Percentiles rank a stretch among this genome's conserved stretches.
These are phyloP conservation scores for Hydroisotoma schaefferi DNA, from an alignment of 2,888 invertebrate genomes.

Conservation along the genomic window DNA sequence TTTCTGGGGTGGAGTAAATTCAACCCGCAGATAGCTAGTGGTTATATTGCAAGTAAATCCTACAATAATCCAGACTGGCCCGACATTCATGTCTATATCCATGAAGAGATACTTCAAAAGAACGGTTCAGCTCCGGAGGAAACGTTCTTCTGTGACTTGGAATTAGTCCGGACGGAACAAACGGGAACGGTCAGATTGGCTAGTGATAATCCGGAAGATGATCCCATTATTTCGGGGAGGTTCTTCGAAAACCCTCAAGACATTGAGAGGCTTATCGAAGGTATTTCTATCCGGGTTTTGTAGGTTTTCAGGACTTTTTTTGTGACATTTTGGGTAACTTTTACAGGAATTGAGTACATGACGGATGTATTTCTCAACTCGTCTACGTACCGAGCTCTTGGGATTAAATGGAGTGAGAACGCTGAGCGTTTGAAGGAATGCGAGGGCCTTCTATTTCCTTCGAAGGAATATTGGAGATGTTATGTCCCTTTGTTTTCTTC, in stretches of 20 bases:
- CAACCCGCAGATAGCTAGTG: slow-evolving; percentile 12
- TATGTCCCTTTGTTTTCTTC: not conserved
- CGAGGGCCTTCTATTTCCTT: not conserved
- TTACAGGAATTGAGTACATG: slow-evolving; percentile 18
- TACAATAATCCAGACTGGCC: slow-evolving; percentile 22
- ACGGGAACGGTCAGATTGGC: slow-evolving; percentile 20
- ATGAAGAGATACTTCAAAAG: not conserved
- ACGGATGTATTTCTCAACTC: slow-evolving; percentile 25
- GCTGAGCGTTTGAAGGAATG: not conserved
- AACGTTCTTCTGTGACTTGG: slow-evolving; percentile 14
- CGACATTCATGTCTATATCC: slow-evolving; percentile 25
- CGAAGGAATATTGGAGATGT: slow-evolving; percentile 27
- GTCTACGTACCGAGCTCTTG: slow-evolving; percentile 14
- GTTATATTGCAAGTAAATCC: slow-evolving; percentile 18
- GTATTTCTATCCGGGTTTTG: too few relatives aligned
- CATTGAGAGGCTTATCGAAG: slow-evolving; percentile 26
- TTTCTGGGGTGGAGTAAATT: not conserved
- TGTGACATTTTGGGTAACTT: too few relatives aligned
- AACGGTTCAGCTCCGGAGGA: slow-evolving; percentile 4
- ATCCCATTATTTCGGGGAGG: slow-evolving; percentile 22
- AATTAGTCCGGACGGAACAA: slow-evolving; percentile 12
- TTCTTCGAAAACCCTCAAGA: slow-evolving; percentile 23
- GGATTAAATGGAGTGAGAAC: slow-evolving; percentile 15
- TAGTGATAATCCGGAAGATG: slow-evolving; percentile 18
- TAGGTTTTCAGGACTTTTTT: too few relatives aligned